Evolutionary conservation across 1,140 invertebrate genomes (phyloP).

Genomic region (Venturia canescens): DNA sequence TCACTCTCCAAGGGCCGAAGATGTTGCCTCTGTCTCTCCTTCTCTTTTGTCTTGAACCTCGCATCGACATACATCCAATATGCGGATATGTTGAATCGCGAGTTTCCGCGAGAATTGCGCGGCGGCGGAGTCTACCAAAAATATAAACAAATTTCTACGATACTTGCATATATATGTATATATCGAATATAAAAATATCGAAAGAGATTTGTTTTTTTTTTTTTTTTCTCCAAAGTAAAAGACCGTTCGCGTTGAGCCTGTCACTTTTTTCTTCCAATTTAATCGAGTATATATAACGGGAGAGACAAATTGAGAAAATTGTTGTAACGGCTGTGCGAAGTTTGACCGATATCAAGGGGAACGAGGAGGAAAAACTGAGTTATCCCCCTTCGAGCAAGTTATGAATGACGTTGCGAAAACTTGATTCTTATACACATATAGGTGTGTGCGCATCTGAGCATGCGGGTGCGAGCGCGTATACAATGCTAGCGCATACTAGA

Average conservation of each 20-base stretch:
- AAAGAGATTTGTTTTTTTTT: too few relatives aligned
- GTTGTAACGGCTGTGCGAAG: background rate
- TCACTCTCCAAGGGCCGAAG: constrained; percentile 63
- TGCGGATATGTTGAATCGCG: too few relatives aligned
- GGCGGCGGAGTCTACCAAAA: background rate
- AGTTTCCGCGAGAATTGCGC: background rate
- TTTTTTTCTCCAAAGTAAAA: too few relatives aligned
- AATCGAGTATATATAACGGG: constrained; percentile 10
- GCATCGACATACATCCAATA: background rate
- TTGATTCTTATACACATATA: too few relatives aligned
- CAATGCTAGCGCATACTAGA: too few relatives aligned
- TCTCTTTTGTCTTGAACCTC: constrained; percentile 12
- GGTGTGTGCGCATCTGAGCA: too few relatives aligned
- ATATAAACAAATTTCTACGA: background rate
- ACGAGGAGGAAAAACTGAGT: background rate
- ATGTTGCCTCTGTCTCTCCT: constrained; percentile 36
- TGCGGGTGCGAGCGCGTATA: background rate
- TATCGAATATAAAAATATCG: too few relatives aligned
- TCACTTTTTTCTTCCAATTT: background rate
- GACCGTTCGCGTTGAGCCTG: too few relatives aligned
- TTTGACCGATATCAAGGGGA: background rate
- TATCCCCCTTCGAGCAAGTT: constrained; percentile 52
- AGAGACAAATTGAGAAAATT: background rate
- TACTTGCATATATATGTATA: background rate
- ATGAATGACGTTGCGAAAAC: constrained; percentile 72